These are phyloP conservation scores for Tapera naevia DNA, from an alignment of 2,797 vertebrate species.

Conservation along the genomic window DNA sequence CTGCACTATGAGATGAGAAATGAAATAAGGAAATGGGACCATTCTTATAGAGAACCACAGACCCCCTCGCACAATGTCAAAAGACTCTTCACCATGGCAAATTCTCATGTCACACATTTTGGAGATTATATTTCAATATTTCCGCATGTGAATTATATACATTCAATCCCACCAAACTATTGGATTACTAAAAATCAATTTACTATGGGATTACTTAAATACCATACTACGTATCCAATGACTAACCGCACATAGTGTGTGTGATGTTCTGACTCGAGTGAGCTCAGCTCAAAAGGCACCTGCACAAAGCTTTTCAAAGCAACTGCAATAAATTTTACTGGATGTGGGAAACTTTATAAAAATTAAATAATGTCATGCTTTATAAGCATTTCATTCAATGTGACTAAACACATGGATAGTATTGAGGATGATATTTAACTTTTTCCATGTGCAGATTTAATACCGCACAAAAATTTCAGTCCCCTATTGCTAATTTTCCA, in stretches of 20 bases:
- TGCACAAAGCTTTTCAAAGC: slow-evolving; percentile 73
- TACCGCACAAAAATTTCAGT: slow-evolving; percentile 67
- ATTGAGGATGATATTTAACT: slow-evolving; percentile 76
- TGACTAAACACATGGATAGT: slow-evolving; percentile 75
- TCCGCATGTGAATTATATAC: slow-evolving; percentile 36
- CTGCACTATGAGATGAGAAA: neutral
- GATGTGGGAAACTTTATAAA: slow-evolving; percentile 79
- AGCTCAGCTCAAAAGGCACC: slow-evolving; percentile 72
- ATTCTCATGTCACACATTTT: slow-evolving; percentile 42
- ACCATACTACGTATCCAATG: slow-evolving; percentile 26
- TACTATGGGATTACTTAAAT: slow-evolving; percentile 52
- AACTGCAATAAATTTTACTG: slow-evolving; percentile 75
- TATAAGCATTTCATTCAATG: slow-evolving; percentile 77
- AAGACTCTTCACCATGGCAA: slow-evolving; percentile 3
- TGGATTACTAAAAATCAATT: slow-evolving; percentile 52
- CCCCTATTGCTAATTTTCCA: slow-evolving; percentile 78
- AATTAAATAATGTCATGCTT: slow-evolving; percentile 78
- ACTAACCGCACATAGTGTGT: slow-evolving; percentile 53
- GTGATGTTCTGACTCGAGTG: slow-evolving; percentile 55
- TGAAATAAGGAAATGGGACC: slow-evolving; percentile 1
- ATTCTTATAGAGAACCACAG: slow-evolving; percentile 10
- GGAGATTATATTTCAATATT: slow-evolving; percentile 60
- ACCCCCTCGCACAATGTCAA: neutral
- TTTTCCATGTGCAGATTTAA: slow-evolving; percentile 78
- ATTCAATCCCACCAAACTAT: slow-evolving; percentile 43